These are phyloP conservation scores for Conomelus anceps DNA, from an alignment of 2,888 invertebrate genomes.

Conservation along the genomic window DNA sequence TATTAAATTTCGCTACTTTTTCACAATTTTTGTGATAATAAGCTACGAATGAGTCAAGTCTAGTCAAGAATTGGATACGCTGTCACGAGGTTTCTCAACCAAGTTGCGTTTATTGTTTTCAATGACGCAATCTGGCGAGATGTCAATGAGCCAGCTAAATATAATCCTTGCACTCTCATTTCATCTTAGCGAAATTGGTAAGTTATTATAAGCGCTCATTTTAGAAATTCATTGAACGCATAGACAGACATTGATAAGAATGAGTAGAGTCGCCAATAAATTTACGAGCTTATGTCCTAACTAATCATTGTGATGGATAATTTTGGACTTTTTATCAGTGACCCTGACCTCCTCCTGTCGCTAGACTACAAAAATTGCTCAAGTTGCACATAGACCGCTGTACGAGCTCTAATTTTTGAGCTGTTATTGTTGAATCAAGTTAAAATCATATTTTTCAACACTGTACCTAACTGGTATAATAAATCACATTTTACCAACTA, in stretches of 20 bases:
- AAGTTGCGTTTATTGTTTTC: not conserved
- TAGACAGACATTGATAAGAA: not conserved
- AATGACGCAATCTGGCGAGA: not conserved
- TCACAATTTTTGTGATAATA: not conserved
- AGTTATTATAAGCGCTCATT: too few species aligned
- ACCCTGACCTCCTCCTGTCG: not conserved
- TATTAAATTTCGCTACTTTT: not conserved
- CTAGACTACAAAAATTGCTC: too few species aligned
- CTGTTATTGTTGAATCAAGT: too few species aligned
- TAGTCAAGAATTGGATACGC: not conserved
- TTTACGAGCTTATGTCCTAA: too few species aligned
- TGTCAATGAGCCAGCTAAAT: not conserved
- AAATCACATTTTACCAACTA: too few species aligned
- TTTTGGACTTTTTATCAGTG: not conserved
- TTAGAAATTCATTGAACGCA: not conserved
- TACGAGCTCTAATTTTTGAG: too few species aligned
- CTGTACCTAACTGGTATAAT: too few species aligned
- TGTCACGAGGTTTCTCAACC: not conserved
- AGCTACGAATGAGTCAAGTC: not conserved
- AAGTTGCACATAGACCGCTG: too few species aligned
- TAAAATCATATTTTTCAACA: too few species aligned
- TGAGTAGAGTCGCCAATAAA: not conserved
- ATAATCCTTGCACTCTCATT: not conserved
- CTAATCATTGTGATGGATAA: not conserved
- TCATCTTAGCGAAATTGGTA: too few species aligned